Evolutionary conservation across 2,888 invertebrate genomes (phyloP), one percentile per base, ranked within the genome.

Genomic region (Acleris sparsana): DNA sequence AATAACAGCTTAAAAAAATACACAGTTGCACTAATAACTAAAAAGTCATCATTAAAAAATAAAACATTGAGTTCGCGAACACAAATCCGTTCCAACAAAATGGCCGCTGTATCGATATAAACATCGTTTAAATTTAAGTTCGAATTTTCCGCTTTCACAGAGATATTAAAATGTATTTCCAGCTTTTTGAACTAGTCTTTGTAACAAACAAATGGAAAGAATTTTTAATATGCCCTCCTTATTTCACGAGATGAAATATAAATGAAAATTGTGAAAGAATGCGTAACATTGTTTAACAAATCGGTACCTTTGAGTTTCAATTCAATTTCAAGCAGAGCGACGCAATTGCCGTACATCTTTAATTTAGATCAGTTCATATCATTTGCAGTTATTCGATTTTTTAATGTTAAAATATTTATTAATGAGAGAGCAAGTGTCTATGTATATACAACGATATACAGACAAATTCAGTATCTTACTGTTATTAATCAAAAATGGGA

Each of bases 141-240:
- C n/a, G n/a, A 46, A n/a, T 44, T 46, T n/a, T 7, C n/a, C 17
- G 46, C 46, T 17, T 46, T 2, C 17, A 46, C 46, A 46, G 16
- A 17, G 17, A 46, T 46, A 46, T 46, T 46, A 46, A 46, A 46
- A 46, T n/a, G 46, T 46, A 44, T 16, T n/a, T 44, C n/a, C 44
- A 46, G 17, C 17, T 17, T 46, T 46, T 46, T 46, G 17, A 46
- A 46, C n/a, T 46, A 46, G n/a, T 17, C 46, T 46, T 17, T 46
- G 17, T 2, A n/a, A 46, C n/a, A 46, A 46, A 46, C n/a, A 46
- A 46, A 46, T 46, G 6, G n/a, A 7, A 46, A 17, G 46, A 46
- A 46, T 46, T 46, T 46, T 46, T 46, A 46, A 46, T 46, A 46
- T 46, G 17, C 46, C 17, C 17, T 46, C 46, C 46, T 46, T 46